A percentile compares a stretch with the other conserved stretches of the same genome.
phyloP scores from a whole-genome alignment of 2,888 invertebrate genomes.

The Chaetogeoica ovagalla region DNA sequence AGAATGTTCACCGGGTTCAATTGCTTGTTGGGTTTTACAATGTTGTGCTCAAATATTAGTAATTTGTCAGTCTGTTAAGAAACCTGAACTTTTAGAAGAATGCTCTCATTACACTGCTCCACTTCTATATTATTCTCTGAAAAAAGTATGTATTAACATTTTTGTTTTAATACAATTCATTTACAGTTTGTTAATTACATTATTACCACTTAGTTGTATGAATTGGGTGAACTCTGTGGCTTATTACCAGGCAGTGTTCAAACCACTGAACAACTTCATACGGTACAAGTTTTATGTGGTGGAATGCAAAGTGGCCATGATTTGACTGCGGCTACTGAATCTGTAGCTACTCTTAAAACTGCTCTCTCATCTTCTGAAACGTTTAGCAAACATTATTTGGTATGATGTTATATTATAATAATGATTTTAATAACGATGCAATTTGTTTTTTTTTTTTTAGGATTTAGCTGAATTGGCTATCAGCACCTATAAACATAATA shows the following conservation, averaged over 20 bases:
- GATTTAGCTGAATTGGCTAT: conserved; percentile 93
- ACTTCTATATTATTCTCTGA: conserved; percentile 84
- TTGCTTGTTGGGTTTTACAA: conserved; percentile 87
- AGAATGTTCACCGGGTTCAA: conserved; percentile 76
- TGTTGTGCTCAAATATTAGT: conserved; percentile 86
- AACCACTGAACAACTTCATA: conserved; percentile 84
- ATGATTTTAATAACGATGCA: conserved; percentile 32
- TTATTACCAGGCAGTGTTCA: conserved; percentile 81
- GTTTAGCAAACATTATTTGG: conserved; percentile 86
- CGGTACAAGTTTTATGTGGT: conserved; percentile 85
- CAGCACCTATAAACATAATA: conserved; percentile 95
- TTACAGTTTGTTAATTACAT: not conserved
- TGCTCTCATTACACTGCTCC: conserved; percentile 85
- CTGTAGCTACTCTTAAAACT: conserved; percentile 84
- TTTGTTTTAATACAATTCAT: not conserved
- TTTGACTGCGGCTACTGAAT: conserved; percentile 63
- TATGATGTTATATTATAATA: conserved; percentile 59
- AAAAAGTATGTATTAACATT: conserved; percentile 66
- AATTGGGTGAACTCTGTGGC: conserved; percentile 87
- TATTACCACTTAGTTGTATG: conserved; percentile 67
- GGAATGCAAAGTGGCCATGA: conserved; percentile 80
- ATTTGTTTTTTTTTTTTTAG: conserved; percentile 58
- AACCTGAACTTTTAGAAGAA: conserved; percentile 67
- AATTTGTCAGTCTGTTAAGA: conserved; percentile 73
- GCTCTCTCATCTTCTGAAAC: conserved; percentile 86